Base-by-base conservation (phyloP, 2,888 invertebrate genomes). In the Caprella mutica region DNA sequence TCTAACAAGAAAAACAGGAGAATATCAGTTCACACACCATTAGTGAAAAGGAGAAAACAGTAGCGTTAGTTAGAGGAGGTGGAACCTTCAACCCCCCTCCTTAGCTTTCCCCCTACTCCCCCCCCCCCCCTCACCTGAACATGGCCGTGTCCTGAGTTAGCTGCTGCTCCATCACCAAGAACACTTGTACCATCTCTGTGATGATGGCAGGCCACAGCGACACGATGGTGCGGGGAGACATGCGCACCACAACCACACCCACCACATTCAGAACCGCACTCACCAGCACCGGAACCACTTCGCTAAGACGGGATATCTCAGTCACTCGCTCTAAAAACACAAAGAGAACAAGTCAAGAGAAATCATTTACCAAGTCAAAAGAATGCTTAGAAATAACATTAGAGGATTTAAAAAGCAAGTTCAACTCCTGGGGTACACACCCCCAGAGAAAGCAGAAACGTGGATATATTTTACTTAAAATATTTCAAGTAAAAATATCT, bases 131-230 rank as follows among this genome's bases (percentile, higher is more conserved):
- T 68, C 73, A 86, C 86, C 82, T 84, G 71, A 84, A 81, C 69
- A 86, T 84, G 67, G 86, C 86, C 8, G 79, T 80, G 66, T 85
- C 85, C 0, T 82, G 80, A 40, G 80, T 80, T 48, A 90, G 73
- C 70, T 89, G 87, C 70, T 87, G 85, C 70, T 91, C 90, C 68
- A 90, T 84, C 69, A 86, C 85, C 55, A 88, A 74, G 69, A 90
- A 84, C 1, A 89, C 87, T 74, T 89, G 87, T 57, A 89, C 84
- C 79, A 91, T 80, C 77, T 92, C 91, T 50, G 87, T 86, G 66
- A 92, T 85, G 68, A 92, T 86, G 50, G 86, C 85, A 6, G 91
- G 91, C 92, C 92, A 92, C 55, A 92, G 76, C 0, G 88, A 87
- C 14, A 86, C 86, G 8, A 92, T 82, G 69, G 87, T 85, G 66